Evolutionary conservation across 2,888 invertebrate genomes (phyloP).

Genomic region (Clunio marinus): DNA sequence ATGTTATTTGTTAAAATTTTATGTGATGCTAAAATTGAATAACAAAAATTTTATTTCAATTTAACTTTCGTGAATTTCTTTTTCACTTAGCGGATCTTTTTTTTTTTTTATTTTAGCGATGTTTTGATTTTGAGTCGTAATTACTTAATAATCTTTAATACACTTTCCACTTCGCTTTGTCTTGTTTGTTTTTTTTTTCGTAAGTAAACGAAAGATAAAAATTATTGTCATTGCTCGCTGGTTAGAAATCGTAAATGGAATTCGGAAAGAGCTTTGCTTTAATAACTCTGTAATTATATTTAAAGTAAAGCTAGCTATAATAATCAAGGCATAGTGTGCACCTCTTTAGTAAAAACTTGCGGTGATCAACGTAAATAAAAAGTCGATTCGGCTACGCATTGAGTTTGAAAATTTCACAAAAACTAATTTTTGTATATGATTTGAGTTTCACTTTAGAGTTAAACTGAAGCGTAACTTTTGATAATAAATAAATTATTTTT

Average conservation of each 20-base stretch:
- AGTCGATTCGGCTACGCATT: background rate
- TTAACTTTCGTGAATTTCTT: too few relatives aligned
- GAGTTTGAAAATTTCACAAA: background rate
- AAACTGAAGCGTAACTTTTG: background rate
- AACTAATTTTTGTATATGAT: background rate
- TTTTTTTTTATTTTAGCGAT: too few relatives aligned
- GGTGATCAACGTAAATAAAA: background rate
- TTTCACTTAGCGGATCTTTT: too few relatives aligned
- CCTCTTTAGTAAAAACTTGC: too few relatives aligned
- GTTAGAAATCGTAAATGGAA: conserved; percentile 22
- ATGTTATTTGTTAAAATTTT: too few relatives aligned
- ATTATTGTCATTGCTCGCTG: conserved; percentile 2
- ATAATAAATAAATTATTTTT: too few relatives aligned
- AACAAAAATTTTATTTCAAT: too few relatives aligned
- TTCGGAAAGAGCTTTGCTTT: background rate
- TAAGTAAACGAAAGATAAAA: background rate
- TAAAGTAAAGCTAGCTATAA: conserved; percentile 4
- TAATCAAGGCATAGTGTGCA: background rate
- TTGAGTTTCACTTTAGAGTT: background rate
- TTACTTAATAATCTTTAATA: conserved; percentile 35
- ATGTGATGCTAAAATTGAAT: too few relatives aligned
- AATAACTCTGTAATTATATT: background rate
- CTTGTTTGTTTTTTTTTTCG: background rate
- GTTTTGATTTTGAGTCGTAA: conserved; percentile 28
- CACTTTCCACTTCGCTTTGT: conserved; percentile 25